Evolutionary conservation across 1,140 invertebrate species (phyloP).

Genomic region (Artemia franciscana): DNA sequence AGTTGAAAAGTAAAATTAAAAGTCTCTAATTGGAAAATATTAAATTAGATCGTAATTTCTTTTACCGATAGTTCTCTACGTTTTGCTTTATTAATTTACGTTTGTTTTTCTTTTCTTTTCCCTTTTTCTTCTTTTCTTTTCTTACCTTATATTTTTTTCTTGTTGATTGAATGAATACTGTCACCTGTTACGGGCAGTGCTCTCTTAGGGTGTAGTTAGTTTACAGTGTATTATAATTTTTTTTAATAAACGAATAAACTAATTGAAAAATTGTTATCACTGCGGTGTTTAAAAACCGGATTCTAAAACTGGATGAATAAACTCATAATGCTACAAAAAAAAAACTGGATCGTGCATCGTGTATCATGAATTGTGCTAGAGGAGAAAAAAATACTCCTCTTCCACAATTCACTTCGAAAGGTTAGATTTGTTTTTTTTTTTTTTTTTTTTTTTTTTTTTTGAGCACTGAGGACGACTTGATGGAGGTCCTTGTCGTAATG

Average conservation of each 20-base stretch:
- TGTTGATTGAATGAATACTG: not conserved
- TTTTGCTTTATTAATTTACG: not conserved
- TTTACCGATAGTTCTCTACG: not conserved
- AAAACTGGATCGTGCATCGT: too few species aligned
- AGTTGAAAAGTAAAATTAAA: not conserved
- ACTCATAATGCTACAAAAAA: too few species aligned
- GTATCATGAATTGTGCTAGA: too few species aligned
- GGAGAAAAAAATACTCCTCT: too few species aligned
- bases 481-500: too few species aligned
- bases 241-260: not conserved
- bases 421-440: too few species aligned
- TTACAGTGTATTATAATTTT: not conserved
- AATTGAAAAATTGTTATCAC: too few species aligned
- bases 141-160: not conserved
- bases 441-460: too few species aligned
- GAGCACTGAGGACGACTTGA: too few species aligned
- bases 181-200: not conserved
- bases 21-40: not conserved
- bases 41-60: not conserved
- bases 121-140: not conserved
- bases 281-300: too few species aligned
- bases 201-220: not conserved
- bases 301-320: too few species aligned
- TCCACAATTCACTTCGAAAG: too few species aligned
- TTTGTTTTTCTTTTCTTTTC: not conserved